A percentile compares a stretch with the other conserved stretches of the same genome.
phyloP scores from a whole-genome alignment of 2,113 vertebrate species.

The Phylloscopus trochiloides region DNA sequence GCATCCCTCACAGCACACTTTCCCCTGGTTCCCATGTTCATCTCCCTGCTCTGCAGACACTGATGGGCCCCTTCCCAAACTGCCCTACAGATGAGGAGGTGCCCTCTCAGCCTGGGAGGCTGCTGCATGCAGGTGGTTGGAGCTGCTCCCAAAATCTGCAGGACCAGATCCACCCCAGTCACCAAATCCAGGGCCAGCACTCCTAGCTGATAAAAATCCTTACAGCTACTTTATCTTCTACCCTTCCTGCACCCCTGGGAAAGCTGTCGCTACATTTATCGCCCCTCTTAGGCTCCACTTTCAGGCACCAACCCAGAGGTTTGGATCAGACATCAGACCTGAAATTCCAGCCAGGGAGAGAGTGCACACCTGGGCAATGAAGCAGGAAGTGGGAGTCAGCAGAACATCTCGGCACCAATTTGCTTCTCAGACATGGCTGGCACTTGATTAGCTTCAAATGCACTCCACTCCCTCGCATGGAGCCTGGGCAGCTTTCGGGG shows the following conservation, averaged over 20 bases:
- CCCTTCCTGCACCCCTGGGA: background rate
- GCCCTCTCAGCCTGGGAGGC: background rate
- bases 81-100: accelerated
- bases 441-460: slow-evolving; percentile 42
- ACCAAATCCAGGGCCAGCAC: background rate
- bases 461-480: background rate
- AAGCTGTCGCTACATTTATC: accelerated
- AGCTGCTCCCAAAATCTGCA: background rate
- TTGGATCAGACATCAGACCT: background rate
- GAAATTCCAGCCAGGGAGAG: background rate
- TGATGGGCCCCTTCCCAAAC: background rate
- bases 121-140: background rate
- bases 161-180: background rate
- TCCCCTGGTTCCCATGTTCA: background rate
- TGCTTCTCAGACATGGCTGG: slow-evolving; percentile 4
- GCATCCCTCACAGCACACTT: background rate
- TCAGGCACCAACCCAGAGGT: background rate
- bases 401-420: background rate
- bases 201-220: background rate
- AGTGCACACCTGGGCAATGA: background rate
- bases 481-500: background rate
- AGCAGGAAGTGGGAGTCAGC: background rate
- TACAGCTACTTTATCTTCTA: background rate
- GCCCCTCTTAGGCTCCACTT: background rate
- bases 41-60: background rate